Evolutionary conservation across 2,888 invertebrate species (phyloP).

Genomic region (Lycia hirtaria): DNA sequence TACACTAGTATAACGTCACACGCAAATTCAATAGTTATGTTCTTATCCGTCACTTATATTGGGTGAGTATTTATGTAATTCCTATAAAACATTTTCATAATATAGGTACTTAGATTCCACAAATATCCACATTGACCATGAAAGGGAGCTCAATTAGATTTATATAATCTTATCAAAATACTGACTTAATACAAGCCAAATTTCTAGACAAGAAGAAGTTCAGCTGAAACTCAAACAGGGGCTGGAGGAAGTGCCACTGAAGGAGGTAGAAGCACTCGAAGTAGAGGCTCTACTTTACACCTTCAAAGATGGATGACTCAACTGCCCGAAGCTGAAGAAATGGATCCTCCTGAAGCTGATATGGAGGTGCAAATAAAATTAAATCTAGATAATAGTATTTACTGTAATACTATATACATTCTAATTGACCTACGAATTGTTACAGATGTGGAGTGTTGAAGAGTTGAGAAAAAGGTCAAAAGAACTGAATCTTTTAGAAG

Average conservation of each 20-base stretch:
- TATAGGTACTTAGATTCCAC: conserved; percentile 26
- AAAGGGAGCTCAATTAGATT: too few species aligned
- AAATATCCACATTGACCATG: conserved; percentile 58
- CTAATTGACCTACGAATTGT: neutral
- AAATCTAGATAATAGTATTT: neutral
- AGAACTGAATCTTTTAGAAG: conserved; percentile 87
- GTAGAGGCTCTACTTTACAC: conserved; percentile 90
- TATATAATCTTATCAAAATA: too few species aligned
- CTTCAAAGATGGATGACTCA: conserved; percentile 93
- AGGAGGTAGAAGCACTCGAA: conserved; percentile 79
- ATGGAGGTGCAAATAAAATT: conserved; percentile 74
- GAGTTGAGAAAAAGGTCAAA: conserved; percentile 89
- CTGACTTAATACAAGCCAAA: neutral
- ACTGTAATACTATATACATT: neutral
- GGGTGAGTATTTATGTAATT: conserved; percentile 37
- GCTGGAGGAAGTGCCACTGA: conserved; percentile 71
- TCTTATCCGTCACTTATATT: neutral
- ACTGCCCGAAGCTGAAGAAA: conserved; percentile 86
- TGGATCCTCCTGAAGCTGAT: conserved; percentile 82
- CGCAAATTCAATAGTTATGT: neutral
- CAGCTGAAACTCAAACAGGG: conserved; percentile 78
- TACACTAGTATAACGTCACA: conserved; percentile 22
- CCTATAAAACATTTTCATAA: too few species aligned
- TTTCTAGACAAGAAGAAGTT: conserved; percentile 75
- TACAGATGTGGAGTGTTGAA: conserved; percentile 89